Percentiles rank a stretch among this genome's conserved stretches.
These are phyloP conservation scores for Trochalopteron elliotii DNA, from an alignment of 2,113 vertebrate species.

Conservation along the genomic window DNA sequence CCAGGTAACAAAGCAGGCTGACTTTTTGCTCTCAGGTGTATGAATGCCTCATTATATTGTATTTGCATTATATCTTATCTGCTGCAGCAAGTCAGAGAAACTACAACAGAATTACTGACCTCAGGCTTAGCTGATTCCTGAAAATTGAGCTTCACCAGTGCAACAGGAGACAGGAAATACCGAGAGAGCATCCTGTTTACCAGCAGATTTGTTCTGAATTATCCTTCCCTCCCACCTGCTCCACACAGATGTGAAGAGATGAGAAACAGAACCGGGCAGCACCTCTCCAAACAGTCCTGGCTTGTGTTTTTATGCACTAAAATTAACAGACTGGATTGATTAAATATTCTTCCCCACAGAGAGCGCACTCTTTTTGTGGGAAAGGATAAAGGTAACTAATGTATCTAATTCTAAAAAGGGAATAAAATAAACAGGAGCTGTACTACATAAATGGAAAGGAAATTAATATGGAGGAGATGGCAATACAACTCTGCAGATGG, in stretches of 20 bases:
- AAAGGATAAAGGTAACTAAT: background rate
- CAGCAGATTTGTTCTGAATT: background rate
- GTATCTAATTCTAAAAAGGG: background rate
- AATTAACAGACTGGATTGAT: background rate
- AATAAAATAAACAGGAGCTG: constrained; percentile 7
- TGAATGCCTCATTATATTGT: background rate
- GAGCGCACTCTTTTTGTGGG: background rate
- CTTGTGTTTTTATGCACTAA: background rate
- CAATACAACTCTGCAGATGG: constrained; percentile 3
- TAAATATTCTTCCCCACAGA: background rate
- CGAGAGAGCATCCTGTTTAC: background rate
- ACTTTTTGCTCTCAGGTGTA: background rate
- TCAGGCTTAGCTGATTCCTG: background rate
- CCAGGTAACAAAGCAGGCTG: background rate
- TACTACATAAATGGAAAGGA: background rate
- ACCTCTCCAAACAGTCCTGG: background rate
- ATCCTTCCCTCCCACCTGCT: constrained; percentile 46
- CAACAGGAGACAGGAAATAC: constrained; percentile 36
- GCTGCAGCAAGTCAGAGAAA: background rate
- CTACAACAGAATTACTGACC: background rate
- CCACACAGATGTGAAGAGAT: background rate
- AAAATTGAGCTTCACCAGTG: background rate
- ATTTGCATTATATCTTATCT: background rate
- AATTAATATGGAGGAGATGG: constrained; percentile 18
- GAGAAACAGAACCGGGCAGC: background rate